Evolutionary conservation across 2,888 invertebrate genomes (phyloP).

Genomic region (Odontomyia ornata): DNA sequence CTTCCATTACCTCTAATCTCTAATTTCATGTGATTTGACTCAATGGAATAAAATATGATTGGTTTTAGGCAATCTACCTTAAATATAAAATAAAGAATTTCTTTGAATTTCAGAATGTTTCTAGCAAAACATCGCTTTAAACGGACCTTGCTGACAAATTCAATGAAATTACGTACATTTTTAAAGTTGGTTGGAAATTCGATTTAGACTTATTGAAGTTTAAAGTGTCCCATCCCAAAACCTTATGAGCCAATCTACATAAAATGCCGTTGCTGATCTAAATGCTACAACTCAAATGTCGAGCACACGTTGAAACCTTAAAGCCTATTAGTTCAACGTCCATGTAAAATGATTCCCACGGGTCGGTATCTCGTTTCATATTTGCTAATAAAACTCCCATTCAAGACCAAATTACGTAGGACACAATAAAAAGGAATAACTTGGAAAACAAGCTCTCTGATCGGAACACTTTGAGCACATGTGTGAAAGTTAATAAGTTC

Average conservation of each 20-base stretch:
- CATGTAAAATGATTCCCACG: slow-evolving; percentile 2
- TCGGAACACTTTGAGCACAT: background rate
- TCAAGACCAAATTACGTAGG: background rate
- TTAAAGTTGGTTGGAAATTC: background rate
- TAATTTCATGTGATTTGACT: too few species aligned
- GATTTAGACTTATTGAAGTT: too few species aligned
- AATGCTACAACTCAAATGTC: background rate
- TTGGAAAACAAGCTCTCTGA: background rate
- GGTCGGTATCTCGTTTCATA: background rate
- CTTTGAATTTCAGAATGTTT: too few species aligned
- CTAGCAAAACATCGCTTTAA: too few species aligned
- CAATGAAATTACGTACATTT: background rate
- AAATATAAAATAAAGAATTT: too few species aligned
- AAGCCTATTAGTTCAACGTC: background rate
- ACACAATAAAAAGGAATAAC: background rate
- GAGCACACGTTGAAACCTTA: background rate
- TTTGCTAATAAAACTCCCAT: background rate
- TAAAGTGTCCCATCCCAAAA: too few species aligned
- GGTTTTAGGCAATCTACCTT: too few species aligned
- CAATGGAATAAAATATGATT: too few species aligned
- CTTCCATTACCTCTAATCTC: too few species aligned
- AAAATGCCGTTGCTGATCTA: background rate
- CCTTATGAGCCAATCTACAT: too few species aligned
- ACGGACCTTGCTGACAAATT: too few species aligned
- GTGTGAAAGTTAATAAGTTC: slow-evolving; percentile 31